Base-by-base conservation (phyloP, 2,113 vertebrate species). In the Ictalurus furcatus region DNA sequence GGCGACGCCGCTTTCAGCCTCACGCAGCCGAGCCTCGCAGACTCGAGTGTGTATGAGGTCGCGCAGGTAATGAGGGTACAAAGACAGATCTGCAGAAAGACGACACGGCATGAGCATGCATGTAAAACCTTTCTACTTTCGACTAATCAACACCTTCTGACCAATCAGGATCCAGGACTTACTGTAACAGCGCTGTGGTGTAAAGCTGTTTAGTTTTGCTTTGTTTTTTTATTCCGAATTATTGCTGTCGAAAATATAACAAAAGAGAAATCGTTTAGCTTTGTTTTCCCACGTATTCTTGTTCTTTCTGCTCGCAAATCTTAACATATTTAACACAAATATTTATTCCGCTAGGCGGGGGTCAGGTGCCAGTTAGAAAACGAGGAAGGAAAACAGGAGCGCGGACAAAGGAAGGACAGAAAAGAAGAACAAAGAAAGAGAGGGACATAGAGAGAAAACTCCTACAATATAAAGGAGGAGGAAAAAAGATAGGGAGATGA, bases 31-130 rank as follows among this genome's bases (percentile, higher is more conserved):
- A 8, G 97, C 96, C 90, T 97, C 97, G 85, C 97, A 95, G 89
- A 97, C 96, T 87, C 97, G 96, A 16, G 94, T 94, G 93, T 97
- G 97, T 92, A 98, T 94, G 91, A 98, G 95, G 91, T 98, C 97
- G 92, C 97, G 96, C 94, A 99, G 93, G 93, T 97, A 96, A 0
- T 94, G 96, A 28, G 48, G 97, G 93, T 94, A 97, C 40, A 96
- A 94, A 11, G 94, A 92, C 85, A 96, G 91, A 83, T 95, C 95
- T 96, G 86, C 52, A 88, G 87, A 74, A 6, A 87, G 37, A 78
- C 30, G 52, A 37, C 67, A 90, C 56, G 87, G 44, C 59, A 61
- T 74, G 40, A 89, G 76, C 6, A 63, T 88, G 78, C 3, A 19
- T 61, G n/a, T 74, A 6, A 59, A 13, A 13, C 3, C 8, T 28